phyloP scores from a whole-genome alignment of 2,113 vertebrate species.

The Ammospiza nelsoni region DNA sequence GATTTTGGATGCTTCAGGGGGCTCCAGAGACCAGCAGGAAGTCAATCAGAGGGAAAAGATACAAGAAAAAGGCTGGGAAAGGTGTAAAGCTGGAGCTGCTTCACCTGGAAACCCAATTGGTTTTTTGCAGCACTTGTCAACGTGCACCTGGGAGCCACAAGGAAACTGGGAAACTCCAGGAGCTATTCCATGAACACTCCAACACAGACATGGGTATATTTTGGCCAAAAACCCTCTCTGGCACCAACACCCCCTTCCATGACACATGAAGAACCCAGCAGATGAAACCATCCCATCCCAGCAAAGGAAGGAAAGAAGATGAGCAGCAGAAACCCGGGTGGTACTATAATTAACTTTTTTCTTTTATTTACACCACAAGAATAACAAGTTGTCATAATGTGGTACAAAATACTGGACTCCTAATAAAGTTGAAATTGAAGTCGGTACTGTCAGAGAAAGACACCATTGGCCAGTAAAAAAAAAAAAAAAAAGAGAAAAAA shows the following conservation, averaged over 20 bases:
- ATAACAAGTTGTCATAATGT: constrained; percentile 81
- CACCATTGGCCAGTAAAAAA: constrained; percentile 68
- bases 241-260: fast-evolving
- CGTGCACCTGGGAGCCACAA: fast-evolving
- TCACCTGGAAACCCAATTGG: background rate
- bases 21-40: background rate
- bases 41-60: background rate
- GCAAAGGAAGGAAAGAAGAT: background rate
- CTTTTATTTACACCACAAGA: constrained; percentile 88
- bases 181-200: background rate
- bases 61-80: background rate
- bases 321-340: constrained; percentile 17
- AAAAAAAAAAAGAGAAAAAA: background rate
- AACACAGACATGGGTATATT: fast-evolving
- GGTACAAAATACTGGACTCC: constrained; percentile 83
- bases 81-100: background rate
- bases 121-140: background rate
- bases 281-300: background rate
- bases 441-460: constrained; percentile 75
- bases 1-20: background rate
- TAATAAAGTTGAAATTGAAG: constrained; percentile 77
- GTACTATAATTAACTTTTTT: constrained; percentile 76
- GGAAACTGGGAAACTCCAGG: background rate
- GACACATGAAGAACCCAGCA: background rate
- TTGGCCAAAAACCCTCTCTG: background rate